Percentiles rank a stretch among this genome's conserved stretches.
phyloP scores from a whole-genome alignment of 1,140 invertebrate genomes.

The Atopsyche davidsoni region DNA sequence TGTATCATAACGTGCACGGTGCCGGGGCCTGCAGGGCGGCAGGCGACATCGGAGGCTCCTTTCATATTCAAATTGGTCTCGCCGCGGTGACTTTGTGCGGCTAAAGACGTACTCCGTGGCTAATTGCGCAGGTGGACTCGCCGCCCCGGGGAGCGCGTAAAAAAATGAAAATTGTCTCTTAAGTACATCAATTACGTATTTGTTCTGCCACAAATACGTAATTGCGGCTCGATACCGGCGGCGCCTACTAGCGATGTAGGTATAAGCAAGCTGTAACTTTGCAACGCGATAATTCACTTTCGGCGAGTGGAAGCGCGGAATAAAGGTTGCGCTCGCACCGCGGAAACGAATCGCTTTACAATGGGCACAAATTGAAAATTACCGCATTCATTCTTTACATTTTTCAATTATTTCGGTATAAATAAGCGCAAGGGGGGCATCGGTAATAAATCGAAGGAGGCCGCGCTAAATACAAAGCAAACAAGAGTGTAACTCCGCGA shows the following conservation, averaged over 20 bases:
- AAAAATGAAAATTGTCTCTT: conserved; percentile 20
- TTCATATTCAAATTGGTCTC: conserved; percentile 27
- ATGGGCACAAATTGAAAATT: neutral
- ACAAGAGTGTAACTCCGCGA: too few species aligned
- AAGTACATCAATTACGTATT: conserved; percentile 20
- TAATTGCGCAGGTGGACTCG: conserved; percentile 25
- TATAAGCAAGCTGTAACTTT: neutral
- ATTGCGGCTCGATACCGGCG: conserved; percentile 9
- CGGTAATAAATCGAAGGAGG: too few species aligned
- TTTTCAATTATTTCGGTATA: too few species aligned
- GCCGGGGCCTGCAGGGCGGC: conserved; percentile 13
- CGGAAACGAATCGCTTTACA: neutral
- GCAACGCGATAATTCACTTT: neutral
- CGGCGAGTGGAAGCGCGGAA: neutral
- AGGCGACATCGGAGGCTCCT: conserved; percentile 17
- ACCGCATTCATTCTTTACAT: too few species aligned
- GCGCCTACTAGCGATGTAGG: conserved; percentile 2
- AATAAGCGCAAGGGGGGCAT: too few species aligned
- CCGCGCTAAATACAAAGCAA: too few species aligned
- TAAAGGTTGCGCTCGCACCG: too few species aligned
- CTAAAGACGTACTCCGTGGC: conserved; percentile 10
- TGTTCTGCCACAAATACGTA: conserved; percentile 3
- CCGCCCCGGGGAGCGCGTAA: conserved; percentile 19
- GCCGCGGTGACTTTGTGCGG: conserved; percentile 25
- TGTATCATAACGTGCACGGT: conserved; percentile 7